A percentile compares a stretch with the other conserved stretches of the same genome.
phyloP scores from a whole-genome alignment of 2,797 vertebrate species.

The Phylloscopus collybita region DNA sequence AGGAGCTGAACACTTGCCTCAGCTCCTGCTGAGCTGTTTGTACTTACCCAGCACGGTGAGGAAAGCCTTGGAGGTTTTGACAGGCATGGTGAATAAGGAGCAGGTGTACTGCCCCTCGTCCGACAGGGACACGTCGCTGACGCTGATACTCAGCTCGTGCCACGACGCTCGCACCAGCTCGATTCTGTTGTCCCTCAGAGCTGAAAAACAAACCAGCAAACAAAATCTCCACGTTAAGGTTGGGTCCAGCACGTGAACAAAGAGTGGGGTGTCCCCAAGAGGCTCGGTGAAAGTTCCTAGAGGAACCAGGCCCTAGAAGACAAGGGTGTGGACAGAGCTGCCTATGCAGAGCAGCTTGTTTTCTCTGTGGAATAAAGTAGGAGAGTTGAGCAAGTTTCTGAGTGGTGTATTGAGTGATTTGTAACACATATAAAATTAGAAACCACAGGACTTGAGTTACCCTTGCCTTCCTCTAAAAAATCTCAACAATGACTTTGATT shows the following conservation, averaged over 20 bases:
- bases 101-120: constrained; percentile 98
- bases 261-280: accelerated
- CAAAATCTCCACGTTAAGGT: not conserved
- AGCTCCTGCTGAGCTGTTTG: not conserved
- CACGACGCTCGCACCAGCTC: constrained; percentile 93
- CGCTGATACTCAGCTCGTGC: constrained; percentile 96
- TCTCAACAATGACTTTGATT: not conserved
- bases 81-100: constrained; percentile 98
- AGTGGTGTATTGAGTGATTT: not conserved
- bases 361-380: not conserved
- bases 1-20: not conserved
- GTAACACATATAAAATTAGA: not conserved
- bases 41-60: constrained; percentile 94
- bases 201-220: constrained; percentile 68
- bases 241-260: not conserved
- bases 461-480: not conserved
- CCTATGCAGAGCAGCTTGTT: not conserved
- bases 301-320: not conserved
- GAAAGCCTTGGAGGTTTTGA: constrained; percentile 97
- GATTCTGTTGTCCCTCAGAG: constrained; percentile 95
- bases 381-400: not conserved
- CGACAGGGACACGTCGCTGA: constrained; percentile 90
- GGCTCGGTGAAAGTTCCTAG: not conserved
- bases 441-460: not conserved
- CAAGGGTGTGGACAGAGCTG: not conserved